These are phyloP conservation scores for Mus spicilegus DNA, from an alignment of 2,113 vertebrate genomes.

Conservation along the genomic window DNA sequence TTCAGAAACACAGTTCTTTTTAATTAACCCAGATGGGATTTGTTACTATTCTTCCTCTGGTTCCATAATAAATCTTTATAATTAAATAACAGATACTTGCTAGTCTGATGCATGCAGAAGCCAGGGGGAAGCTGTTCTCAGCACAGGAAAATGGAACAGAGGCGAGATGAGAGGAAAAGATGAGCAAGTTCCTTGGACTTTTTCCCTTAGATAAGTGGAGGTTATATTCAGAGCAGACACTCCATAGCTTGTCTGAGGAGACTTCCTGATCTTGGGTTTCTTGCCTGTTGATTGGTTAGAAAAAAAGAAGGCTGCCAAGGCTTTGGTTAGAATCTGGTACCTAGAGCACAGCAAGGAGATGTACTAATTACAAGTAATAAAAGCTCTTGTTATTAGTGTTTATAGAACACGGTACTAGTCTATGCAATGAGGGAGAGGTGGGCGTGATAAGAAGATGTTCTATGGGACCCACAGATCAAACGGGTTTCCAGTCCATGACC, in stretches of 20 bases:
- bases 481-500: constrained; percentile 1
- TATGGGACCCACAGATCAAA: constrained; percentile 20
- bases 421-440: background rate
- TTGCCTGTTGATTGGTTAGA: background rate
- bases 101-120: constrained; percentile 42
- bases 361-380: background rate
- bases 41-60: constrained; percentile 56
- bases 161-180: background rate
- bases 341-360: background rate
- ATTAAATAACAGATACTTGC: constrained; percentile 68
- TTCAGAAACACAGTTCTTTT: constrained; percentile 48
- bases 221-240: background rate
- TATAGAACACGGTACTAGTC: background rate
- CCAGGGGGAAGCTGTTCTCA: constrained; percentile 34
- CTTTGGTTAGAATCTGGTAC: background rate
- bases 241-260: background rate
- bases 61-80: constrained; percentile 68
- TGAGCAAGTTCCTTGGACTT: background rate
- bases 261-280: background rate
- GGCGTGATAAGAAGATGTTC: background rate
- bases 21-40: constrained; percentile 73
- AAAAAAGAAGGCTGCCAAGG: background rate
- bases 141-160: background rate
- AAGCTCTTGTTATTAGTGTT: background rate
- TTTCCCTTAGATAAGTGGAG: background rate